phyloP scores from a whole-genome alignment of 2,113 vertebrate genomes.

The Melanerpes aurifrons region DNA sequence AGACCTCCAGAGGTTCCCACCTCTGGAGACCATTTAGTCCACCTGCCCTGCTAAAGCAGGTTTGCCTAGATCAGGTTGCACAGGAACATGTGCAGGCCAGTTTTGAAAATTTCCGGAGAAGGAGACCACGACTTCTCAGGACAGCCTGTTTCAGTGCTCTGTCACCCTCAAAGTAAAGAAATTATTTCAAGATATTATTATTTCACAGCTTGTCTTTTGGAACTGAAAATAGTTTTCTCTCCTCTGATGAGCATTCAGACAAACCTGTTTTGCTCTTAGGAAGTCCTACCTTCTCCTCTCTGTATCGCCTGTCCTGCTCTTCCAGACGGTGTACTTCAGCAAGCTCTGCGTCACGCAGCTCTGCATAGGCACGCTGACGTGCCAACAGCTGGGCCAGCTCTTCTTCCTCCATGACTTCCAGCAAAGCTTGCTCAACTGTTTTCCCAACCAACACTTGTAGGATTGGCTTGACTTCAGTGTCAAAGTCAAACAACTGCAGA shows the following conservation, averaged over 20 bases:
- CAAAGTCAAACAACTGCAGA: constrained; percentile 93
- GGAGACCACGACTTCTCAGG: too few relatives aligned
- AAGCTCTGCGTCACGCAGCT: constrained; percentile 79
- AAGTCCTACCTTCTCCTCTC: constrained; percentile 59
- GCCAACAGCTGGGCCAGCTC: constrained; percentile 84
- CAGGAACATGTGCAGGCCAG: too few relatives aligned
- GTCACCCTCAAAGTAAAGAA: too few relatives aligned
- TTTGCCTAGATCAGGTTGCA: too few relatives aligned
- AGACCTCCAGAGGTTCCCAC: neutral
- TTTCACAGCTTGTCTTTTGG: neutral
- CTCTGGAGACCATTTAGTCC: too few relatives aligned
- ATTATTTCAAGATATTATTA: neutral
- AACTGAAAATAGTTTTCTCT: neutral
- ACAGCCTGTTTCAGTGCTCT: too few relatives aligned
- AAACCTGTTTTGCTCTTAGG: neutral
- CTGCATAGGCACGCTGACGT: constrained; percentile 47
- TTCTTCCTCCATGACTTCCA: constrained; percentile 96
- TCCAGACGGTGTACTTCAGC: constrained; percentile 90
- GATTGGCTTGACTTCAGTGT: constrained; percentile 89
- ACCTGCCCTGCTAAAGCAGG: too few relatives aligned
- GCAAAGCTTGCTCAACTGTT: constrained; percentile 89
- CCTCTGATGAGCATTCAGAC: neutral
- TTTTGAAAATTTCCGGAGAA: too few relatives aligned
- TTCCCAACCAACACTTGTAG: constrained; percentile 93
- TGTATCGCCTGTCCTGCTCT: constrained; percentile 85